Conservation (phyloP, 2,797 vertebrate species). For the Coendou prehensilis region DNA sequence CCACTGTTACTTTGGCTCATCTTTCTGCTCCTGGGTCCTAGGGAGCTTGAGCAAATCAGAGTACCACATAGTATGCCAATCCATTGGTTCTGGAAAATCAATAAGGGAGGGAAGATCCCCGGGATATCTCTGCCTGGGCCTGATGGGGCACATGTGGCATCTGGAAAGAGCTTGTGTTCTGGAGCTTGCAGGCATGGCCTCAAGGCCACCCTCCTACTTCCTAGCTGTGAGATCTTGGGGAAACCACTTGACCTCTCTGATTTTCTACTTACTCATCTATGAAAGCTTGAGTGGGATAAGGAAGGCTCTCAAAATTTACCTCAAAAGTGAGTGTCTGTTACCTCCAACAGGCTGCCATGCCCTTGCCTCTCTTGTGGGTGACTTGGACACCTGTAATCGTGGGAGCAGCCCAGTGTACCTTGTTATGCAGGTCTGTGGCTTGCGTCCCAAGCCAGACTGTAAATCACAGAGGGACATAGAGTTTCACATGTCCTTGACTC, state of each 20-base stretch:
- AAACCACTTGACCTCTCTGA: neutral
- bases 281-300: neutral
- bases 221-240: conserved; percentile 13
- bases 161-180: neutral
- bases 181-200: neutral
- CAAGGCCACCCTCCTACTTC: neutral
- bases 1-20: neutral
- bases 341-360: neutral
- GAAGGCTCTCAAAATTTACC: neutral
- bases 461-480: neutral
- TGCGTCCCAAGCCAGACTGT: neutral
- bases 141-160: neutral
- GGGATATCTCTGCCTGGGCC: neutral
- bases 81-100: neutral
- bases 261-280: neutral
- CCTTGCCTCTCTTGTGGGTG: neutral
- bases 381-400: neutral
- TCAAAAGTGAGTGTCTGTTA: neutral
- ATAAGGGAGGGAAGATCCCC: neutral
- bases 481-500: neutral
- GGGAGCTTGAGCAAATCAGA: neutral
- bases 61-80: neutral
- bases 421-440: neutral
- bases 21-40: neutral
- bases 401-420: neutral